Evolutionary conservation across 2,797 vertebrate genomes (phyloP).

Genomic region (Nannoperca australis): DNA sequence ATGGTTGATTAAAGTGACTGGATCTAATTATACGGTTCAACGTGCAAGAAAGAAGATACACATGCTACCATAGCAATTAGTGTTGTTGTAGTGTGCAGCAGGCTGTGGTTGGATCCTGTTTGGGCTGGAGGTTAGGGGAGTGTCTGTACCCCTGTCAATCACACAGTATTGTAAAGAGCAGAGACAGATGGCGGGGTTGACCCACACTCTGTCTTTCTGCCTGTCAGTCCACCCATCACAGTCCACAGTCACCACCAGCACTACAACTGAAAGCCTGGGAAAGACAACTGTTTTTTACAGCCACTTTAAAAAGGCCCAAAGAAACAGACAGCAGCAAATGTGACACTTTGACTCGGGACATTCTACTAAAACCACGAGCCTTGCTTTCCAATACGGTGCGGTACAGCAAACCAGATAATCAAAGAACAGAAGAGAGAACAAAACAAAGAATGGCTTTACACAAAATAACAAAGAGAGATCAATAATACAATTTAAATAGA

Average conservation of each 20-base stretch:
- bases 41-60: constrained; percentile 50
- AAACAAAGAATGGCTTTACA: background rate
- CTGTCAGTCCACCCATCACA: constrained; percentile 61
- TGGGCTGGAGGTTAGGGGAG: constrained; percentile 55
- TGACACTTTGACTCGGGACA: constrained; percentile 25
- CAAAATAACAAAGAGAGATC: constrained; percentile 4
- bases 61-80: constrained; percentile 45
- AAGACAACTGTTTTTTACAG: constrained; percentile 71
- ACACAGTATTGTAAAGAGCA: constrained; percentile 58
- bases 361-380: constrained; percentile 20
- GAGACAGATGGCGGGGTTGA: constrained; percentile 74
- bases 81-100: constrained; percentile 25
- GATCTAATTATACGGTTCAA: constrained; percentile 50
- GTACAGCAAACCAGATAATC: background rate
- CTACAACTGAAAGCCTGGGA: constrained; percentile 46
- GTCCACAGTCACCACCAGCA: constrained; percentile 36
- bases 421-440: background rate
- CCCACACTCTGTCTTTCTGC: constrained; percentile 61
- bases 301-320: constrained; percentile 50
- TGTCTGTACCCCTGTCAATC: constrained; percentile 65
- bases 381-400: background rate
- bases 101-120: constrained; percentile 50
- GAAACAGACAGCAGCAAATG: constrained; percentile 64
- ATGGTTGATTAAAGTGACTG: constrained; percentile 27
- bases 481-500: background rate